Percentiles rank a stretch among this genome's conserved stretches.
Conservation (phyloP, 2,797 vertebrate species). For the Enteromius argenteus region DNA sequence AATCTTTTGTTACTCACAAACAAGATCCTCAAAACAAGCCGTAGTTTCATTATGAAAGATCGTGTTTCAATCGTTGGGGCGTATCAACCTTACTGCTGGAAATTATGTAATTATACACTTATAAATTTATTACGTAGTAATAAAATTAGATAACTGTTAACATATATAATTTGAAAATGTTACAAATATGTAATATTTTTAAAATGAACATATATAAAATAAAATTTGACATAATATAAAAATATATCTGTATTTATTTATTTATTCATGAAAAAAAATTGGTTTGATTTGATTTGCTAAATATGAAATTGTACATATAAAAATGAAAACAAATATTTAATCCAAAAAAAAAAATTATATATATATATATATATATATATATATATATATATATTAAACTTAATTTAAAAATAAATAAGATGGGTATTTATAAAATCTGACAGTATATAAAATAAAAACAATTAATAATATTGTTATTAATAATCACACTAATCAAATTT, state of each 20-base stretch:
- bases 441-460: too few species aligned
- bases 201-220: background rate
- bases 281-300: too few species aligned
- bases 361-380: too few species aligned
- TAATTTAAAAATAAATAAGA: too few species aligned
- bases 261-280: too few species aligned
- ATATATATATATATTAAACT: too few species aligned
- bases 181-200: background rate
- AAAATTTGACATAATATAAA: background rate
- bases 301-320: too few species aligned
- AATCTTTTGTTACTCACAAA: conserved; percentile 43
- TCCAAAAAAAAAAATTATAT: too few species aligned
- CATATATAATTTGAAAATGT: background rate
- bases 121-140: background rate
- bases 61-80: conserved; percentile 44
- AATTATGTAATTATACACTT: background rate
- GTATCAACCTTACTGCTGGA: background rate
- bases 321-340: too few species aligned
- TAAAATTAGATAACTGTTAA: background rate
- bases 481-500: too few species aligned
- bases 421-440: too few species aligned
- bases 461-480: too few species aligned
- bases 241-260: background rate
- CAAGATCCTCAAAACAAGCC: conserved; percentile 48
- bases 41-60: conserved; percentile 45